Evolutionary conservation across 2,888 invertebrate genomes (phyloP).

Genomic region (Drosophila nr. perissopoda): DNA sequence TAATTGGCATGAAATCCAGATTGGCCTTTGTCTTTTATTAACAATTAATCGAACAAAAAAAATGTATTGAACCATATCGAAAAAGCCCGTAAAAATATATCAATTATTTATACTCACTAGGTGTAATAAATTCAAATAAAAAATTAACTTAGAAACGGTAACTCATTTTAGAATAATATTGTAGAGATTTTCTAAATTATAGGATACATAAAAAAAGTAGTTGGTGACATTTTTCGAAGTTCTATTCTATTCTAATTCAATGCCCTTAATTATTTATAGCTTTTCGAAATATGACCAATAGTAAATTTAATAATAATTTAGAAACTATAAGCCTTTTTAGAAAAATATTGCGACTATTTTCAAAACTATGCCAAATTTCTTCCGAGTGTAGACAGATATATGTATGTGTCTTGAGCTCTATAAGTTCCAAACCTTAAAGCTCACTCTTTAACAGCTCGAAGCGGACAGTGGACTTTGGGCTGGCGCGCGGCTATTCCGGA

Average conservation of each 20-base stretch:
- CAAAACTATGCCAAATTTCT: background rate
- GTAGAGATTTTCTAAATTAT: background rate
- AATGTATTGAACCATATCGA: background rate
- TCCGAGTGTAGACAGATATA: background rate
- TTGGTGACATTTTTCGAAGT: background rate
- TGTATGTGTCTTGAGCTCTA: background rate
- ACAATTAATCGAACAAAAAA: background rate
- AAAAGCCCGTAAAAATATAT: too few species aligned
- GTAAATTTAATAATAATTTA: background rate
- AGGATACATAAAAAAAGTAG: background rate
- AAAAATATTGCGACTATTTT: background rate
- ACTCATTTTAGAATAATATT: background rate
- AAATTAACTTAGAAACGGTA: background rate
- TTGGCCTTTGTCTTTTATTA: background rate
- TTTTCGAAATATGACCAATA: background rate
- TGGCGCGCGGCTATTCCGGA: conserved; percentile 95
- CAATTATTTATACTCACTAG: too few species aligned
- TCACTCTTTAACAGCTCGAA: conserved; percentile 85
- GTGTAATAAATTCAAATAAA: background rate
- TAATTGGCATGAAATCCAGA: background rate
- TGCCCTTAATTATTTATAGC: too few species aligned
- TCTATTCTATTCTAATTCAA: background rate
- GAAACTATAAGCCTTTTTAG: background rate
- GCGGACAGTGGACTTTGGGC: conserved; percentile 94
- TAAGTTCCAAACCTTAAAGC: background rate